phyloP scores from a whole-genome alignment of 2,888 invertebrate genomes.

The Phortica magna region DNA sequence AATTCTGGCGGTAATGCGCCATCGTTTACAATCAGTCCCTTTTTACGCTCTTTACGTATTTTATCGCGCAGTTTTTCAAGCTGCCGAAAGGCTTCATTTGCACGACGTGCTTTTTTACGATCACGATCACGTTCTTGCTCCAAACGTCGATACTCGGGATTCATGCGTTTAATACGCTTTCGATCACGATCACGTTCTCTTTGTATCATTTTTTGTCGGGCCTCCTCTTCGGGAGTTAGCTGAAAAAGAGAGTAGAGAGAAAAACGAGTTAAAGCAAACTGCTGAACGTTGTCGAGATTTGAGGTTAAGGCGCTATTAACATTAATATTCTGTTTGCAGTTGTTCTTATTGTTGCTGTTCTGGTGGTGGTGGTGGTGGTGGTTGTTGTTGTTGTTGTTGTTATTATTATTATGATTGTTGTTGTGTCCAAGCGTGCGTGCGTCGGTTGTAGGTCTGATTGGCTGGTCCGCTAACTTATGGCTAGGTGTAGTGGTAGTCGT shows the following conservation, averaged over 20 bases:
- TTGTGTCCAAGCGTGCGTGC: not conserved
- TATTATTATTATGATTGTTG: constrained; percentile 12
- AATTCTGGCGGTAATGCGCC: constrained; percentile 69
- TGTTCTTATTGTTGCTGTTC: constrained; percentile 6
- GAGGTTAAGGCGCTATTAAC: constrained; percentile 37
- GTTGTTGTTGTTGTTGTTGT: constrained; percentile 17
- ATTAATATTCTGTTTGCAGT: constrained; percentile 17
- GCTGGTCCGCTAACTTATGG: constrained; percentile 29
- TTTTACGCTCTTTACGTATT: constrained; percentile 75
- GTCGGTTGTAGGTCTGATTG: constrained; percentile 13
- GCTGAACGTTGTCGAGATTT: constrained; percentile 45
- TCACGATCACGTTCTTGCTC: constrained; percentile 76
- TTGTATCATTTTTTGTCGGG: constrained; percentile 74
- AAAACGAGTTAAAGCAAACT: constrained; percentile 62
- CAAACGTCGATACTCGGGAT: constrained; percentile 73
- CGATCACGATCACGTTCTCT: constrained; percentile 75
- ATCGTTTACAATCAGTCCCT: constrained; percentile 71
- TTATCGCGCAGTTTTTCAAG: constrained; percentile 76
- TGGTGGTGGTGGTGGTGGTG: not conserved
- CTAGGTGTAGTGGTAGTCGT: constrained; percentile 32
- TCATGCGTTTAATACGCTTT: constrained; percentile 75
- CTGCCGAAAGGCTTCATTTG: constrained; percentile 73
- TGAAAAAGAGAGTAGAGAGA: constrained; percentile 52
- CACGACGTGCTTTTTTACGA: constrained; percentile 74
- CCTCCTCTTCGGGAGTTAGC: constrained; percentile 75